Base-by-base conservation (phyloP, 2,797 vertebrate genomes). In the Lateolabrax maculatus region DNA sequence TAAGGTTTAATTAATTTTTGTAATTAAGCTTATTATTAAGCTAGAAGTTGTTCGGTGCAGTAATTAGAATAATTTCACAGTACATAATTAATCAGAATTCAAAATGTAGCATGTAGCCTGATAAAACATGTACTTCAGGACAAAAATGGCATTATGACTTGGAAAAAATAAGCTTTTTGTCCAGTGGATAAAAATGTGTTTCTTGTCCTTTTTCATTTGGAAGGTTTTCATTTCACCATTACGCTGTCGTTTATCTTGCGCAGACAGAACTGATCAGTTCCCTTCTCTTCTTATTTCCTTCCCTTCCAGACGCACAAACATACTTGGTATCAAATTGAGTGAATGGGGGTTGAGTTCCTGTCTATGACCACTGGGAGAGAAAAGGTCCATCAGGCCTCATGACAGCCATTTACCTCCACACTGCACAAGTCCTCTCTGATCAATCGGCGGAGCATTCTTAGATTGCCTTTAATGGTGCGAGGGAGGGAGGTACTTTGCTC, bases 381-480 rank as follows among this genome's bases (percentile, higher is more conserved):
- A 87, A 81, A 81, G 84, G 79, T 89, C 89, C 84, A 89, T 93
- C 84, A 81, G 77, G 55, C 86, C 53, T 65, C 60, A 73, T 89
- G 89, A 92, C 89, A 86, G 86, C 88, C 84, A 92, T 92, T 93
- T 90, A 89, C 81, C 88, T 90, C 88, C 84, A 68, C 74, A 36
- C 69, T 84, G 78, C 49, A 61, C 79, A 49, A 58, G 74, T 87
- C 78, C 55, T 70, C 79, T 84, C 87, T 88, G 89, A 94, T 94
- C 92, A 93, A 87, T 91, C 21, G 72, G 67, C 53, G 72, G 84
- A 84, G 83, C 86, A 83, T 92, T 88, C 87, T 92, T 85, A 91
- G 89, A 94, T 93, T 85, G 88, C 86, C 77, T 90, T 92, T 94
- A 93, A 91, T 93, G 84, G 88, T 27, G 49, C 0, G 19, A 77